Base-by-base conservation (phyloP, 2,888 invertebrate genomes). In the Lithophane leautieri region DNA sequence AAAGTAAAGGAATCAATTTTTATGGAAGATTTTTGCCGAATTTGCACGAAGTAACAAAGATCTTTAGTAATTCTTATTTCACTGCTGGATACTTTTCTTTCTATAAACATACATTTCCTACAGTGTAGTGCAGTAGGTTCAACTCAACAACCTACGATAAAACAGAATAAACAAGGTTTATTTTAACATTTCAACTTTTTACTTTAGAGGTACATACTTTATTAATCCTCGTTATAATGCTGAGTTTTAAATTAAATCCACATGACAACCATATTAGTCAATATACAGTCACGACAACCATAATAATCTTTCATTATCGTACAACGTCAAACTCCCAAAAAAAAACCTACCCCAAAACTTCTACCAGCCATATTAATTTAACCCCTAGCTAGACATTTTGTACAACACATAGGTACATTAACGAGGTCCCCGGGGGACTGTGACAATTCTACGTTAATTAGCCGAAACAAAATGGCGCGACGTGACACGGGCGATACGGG, bases 361-460 rank as follows among this genome's bases (percentile, higher is more conserved):
- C n/a, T 77, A 16, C 54, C 34, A 71, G 44, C 82, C 73, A 78
- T 83, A 83, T 85, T 85, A 85, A 85, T 83, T 85, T 78, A 73
- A 73, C 73, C 85, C 66, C 40, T 77, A 73, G 54, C 85, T 85
- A 73, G 85, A 82, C 60, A 73, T 78, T 82, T 65, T 68, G 68
- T 81, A 82, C 82, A 70, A 61, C 65, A 85, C 81, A 80, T 79
- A 84, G 84, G 82, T 81, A 86, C 82, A 86, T 86, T 87, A 85
- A 90, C 87, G 87, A 85, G 80, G 82, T 81, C 88, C 86, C 83
- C 52, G 73, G 88, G 84, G 89, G 73, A 77, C 76, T 82, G 86
- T 81, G 86, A 89, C 91, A 88, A 88, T 90, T 85, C 89, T 77
- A 85, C 86, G 89, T 91, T 91, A 91, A 91, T 91, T 91, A 91